Percentiles rank a stretch among this genome's conserved stretches.
Evolutionary conservation across 2,888 invertebrate genomes (phyloP).

Genomic region (Athalia circularis): DNA sequence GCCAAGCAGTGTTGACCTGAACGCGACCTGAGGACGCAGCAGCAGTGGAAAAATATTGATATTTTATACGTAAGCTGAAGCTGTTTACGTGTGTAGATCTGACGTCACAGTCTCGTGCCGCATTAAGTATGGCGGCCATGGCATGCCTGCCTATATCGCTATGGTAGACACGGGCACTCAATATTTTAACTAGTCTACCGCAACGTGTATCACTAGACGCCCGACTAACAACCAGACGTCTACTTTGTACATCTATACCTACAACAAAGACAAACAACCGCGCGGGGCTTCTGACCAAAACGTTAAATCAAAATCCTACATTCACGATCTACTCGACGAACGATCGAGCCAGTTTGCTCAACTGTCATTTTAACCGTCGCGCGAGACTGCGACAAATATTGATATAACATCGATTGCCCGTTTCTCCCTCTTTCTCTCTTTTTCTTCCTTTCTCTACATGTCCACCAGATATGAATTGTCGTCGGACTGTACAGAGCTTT

Average conservation of each 20-base stretch:
- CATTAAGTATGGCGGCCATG: conserved; percentile 59
- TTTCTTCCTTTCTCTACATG: neutral
- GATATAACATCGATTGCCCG: conserved; percentile 18
- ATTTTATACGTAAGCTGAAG: conserved; percentile 54
- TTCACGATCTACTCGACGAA: neutral
- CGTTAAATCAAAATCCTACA: conserved; percentile 24
- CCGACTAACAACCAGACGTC: neutral
- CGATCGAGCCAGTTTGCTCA: neutral
- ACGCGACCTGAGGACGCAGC: conserved; percentile 6
- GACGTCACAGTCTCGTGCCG: conserved; percentile 61
- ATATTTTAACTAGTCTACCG: conserved; percentile 40
- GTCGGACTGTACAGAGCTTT: too few relatives aligned
- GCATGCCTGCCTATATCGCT: conserved; percentile 18
- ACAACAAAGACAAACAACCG: neutral
- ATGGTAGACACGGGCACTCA: conserved; percentile 34
- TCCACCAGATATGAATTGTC: too few relatives aligned
- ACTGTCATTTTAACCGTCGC: neutral
- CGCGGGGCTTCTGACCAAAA: conserved; percentile 10
- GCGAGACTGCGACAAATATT: neutral
- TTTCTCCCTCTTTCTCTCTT: too few relatives aligned
- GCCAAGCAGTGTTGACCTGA: conserved; percentile 29
- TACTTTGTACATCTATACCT: too few relatives aligned
- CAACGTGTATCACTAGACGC: conserved; percentile 10
- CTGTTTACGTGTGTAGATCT: conserved; percentile 54
- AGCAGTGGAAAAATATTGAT: conserved; percentile 55